These are phyloP conservation scores for Rousettus leschenaultii DNA, from an alignment of 2,113 vertebrate species.

Conservation along the genomic window DNA sequence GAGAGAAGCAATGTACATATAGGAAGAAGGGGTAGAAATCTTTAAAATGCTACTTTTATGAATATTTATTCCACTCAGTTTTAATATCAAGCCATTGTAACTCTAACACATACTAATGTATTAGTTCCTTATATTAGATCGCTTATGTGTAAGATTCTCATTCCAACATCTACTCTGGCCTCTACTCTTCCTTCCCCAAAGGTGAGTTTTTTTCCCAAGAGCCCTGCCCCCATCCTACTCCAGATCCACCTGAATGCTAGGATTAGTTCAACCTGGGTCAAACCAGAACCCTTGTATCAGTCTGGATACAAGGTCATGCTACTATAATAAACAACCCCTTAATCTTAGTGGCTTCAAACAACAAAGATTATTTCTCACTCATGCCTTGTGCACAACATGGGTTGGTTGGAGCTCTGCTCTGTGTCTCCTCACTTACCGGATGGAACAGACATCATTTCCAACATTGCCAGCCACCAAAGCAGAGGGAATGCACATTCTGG, in stretches of 20 bases:
- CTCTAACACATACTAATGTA: not conserved
- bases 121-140: not conserved
- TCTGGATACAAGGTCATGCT: not conserved
- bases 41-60: not conserved
- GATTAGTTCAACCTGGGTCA: not conserved
- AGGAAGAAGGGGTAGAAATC: not conserved
- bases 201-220: not conserved
- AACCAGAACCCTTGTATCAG: not conserved
- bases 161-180: not conserved
- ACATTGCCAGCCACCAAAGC: not conserved
- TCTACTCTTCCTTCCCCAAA: not conserved
- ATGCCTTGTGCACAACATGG: not conserved
- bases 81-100: not conserved
- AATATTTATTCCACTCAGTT: not conserved
- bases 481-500: not conserved
- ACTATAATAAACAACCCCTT: not conserved
- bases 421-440: not conserved
- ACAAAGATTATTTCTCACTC: not conserved
- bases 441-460: not conserved
- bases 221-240: not conserved
- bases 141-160: not conserved
- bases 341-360: not conserved
- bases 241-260: not conserved
- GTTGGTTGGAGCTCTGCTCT: not conserved
- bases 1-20: not conserved